These are phyloP conservation scores for Progne subis DNA, from an alignment of 2,113 vertebrate genomes.

Conservation along the genomic window DNA sequence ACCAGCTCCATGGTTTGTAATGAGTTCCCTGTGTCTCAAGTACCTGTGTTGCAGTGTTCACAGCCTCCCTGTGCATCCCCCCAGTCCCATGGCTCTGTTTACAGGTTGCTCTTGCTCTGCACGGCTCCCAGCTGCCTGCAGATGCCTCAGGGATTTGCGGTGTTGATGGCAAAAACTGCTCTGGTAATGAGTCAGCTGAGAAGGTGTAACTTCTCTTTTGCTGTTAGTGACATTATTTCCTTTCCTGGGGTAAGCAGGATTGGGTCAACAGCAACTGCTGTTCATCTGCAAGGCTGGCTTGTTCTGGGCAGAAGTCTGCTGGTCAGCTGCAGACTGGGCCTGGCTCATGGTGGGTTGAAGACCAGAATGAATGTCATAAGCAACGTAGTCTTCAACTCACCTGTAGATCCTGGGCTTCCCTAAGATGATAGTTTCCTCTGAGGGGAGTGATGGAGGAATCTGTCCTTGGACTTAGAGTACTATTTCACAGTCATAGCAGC, in stretches of 20 bases:
- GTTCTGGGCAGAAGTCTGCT: not conserved
- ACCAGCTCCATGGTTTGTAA: not conserved
- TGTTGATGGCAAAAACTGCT: not conserved
- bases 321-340: not conserved
- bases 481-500: not conserved
- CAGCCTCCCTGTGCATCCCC: not conserved
- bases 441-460: not conserved
- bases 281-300: not conserved
- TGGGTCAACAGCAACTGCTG: not conserved
- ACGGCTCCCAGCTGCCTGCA: constrained; percentile 19
- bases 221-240: not conserved
- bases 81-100: not conserved
- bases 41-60: not conserved
- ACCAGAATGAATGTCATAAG: not conserved
- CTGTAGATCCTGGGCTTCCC: not conserved
- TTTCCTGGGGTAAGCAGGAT: not conserved
- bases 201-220: not conserved
- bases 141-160: not conserved
- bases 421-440: not conserved
- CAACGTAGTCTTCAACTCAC: not conserved
- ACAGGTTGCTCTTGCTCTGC: not conserved
- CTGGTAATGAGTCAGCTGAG: constrained; percentile 23
- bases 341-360: not conserved
- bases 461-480: not conserved
- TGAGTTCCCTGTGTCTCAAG: not conserved